Percentiles rank a stretch among this genome's conserved stretches.
Conservation (phyloP, 2,888 invertebrate species). For the Cantharis rufa region DNA sequence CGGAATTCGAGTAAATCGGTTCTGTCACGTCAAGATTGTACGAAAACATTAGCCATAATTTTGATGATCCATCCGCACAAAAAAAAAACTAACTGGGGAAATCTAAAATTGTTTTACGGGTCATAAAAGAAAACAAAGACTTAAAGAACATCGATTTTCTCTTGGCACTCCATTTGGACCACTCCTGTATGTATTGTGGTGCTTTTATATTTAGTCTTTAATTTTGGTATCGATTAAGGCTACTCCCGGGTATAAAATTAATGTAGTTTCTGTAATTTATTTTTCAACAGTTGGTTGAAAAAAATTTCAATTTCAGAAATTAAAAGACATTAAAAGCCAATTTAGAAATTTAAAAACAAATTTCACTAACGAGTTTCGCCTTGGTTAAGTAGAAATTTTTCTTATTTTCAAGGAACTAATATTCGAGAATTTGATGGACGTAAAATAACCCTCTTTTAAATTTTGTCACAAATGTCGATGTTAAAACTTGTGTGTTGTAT, state of each 20-base stretch:
- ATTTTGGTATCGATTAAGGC: not conserved
- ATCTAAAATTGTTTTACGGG: not conserved
- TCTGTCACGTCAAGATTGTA: not conserved
- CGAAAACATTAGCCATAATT: not conserved
- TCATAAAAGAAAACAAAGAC: not conserved
- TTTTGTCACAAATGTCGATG: not conserved
- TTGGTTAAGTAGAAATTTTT: not conserved
- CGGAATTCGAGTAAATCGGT: not conserved
- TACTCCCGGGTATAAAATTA: not conserved
- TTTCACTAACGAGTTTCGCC: not conserved
- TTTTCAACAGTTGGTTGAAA: not conserved
- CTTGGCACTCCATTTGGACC: not conserved
- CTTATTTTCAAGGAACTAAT: not conserved
- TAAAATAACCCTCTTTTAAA: not conserved
- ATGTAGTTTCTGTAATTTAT: not conserved
- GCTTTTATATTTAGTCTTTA: not conserved
- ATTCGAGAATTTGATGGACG: not conserved
- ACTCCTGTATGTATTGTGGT: not conserved
- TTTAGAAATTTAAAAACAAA: not conserved
- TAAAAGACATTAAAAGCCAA: not conserved
- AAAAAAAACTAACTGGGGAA: not conserved
- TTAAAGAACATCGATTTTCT: not conserved
- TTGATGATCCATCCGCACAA: not conserved
- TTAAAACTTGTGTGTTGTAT: not conserved
- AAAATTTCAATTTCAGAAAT: not conserved